phyloP scores from a whole-genome alignment of 2,797 vertebrate species.

The Lepilemur ruficaudatus region DNA sequence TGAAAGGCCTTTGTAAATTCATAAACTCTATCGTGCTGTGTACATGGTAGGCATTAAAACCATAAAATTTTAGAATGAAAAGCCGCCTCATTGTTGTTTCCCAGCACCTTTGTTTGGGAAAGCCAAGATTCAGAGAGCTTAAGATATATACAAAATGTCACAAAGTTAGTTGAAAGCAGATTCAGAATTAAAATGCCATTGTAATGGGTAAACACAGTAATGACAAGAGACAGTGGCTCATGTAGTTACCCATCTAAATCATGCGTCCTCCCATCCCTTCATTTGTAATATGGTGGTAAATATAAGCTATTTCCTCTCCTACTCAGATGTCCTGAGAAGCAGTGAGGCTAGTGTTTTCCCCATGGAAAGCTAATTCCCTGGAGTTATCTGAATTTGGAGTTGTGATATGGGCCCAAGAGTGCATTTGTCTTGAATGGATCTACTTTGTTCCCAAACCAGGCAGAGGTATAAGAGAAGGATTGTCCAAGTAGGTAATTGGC shows the following conservation, averaged over 20 bases:
- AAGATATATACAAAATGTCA: neutral
- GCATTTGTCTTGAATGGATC: neutral
- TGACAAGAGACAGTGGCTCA: neutral
- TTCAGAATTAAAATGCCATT: neutral
- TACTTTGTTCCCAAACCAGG: neutral
- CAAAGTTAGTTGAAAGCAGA: neutral
- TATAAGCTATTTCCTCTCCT: neutral
- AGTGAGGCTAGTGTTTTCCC: neutral
- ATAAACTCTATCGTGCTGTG: fast-evolving
- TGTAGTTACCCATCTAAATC: neutral
- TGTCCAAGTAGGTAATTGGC: no score
- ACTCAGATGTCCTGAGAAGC: neutral
- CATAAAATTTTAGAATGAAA: neutral
- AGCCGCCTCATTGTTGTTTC: neutral
- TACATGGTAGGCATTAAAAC: neutral
- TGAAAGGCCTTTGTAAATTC: neutral
- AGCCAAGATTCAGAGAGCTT: neutral
- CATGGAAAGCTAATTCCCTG: neutral
- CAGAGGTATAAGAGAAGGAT: no score
- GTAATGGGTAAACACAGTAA: no score
- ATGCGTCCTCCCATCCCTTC: neutral
- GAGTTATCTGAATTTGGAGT: neutral
- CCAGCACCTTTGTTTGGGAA: neutral
- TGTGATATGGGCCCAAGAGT: no score
- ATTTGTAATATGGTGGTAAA: fast-evolving